Conservation (phyloP, 2,113 vertebrate genomes). For the Rhineura floridana region DNA sequence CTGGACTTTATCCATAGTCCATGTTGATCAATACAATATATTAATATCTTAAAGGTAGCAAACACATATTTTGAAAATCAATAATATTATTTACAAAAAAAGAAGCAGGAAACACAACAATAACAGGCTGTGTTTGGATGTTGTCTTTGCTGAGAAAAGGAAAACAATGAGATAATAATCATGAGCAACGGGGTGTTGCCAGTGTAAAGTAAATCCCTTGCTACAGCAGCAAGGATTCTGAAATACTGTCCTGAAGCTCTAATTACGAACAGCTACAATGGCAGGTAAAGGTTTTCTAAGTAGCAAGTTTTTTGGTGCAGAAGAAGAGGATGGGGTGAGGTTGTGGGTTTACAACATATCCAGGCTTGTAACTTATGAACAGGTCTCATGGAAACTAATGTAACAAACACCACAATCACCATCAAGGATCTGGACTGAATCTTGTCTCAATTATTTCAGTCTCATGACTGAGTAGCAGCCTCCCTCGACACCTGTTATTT, state of each 20-base stretch:
- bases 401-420: conserved; percentile 18
- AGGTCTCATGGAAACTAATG: background rate
- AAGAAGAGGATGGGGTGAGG: background rate
- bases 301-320: background rate
- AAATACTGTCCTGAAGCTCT: background rate
- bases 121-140: conserved; percentile 21
- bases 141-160: conserved; percentile 19
- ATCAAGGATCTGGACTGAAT: background rate
- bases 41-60: background rate
- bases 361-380: background rate
- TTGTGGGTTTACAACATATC: background rate
- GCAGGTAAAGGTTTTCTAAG: background rate
- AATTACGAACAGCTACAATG: background rate
- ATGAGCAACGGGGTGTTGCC: background rate
- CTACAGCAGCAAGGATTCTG: background rate
- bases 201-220: background rate
- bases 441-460: background rate
- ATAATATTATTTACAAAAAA: too few relatives aligned
- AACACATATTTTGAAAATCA: too few relatives aligned
- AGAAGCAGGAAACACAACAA: too few relatives aligned
- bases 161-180: background rate
- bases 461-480: background rate
- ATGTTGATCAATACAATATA: background rate
- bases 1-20: background rate
- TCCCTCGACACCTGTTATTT: background rate